Evolutionary conservation across 2,113 vertebrate genomes (phyloP).

Genomic region (Microcebus tavaratra): DNA sequence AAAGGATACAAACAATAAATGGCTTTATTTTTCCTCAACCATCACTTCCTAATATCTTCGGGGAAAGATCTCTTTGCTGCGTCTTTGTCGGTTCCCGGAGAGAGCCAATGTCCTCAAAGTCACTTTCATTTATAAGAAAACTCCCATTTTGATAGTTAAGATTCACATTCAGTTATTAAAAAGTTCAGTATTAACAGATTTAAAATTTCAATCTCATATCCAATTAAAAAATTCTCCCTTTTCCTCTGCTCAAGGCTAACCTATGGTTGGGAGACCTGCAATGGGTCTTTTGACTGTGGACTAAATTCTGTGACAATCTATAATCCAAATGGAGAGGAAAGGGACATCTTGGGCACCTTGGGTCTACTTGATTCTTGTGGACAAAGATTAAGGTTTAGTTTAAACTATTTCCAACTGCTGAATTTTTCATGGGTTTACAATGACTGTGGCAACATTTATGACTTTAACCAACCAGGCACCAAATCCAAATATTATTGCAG

Average conservation of each 20-base stretch:
- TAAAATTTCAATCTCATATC: conserved; percentile 37
- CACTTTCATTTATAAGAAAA: background rate
- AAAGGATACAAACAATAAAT: background rate
- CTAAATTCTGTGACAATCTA: background rate
- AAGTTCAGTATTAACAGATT: background rate
- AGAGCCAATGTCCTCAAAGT: background rate
- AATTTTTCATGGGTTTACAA: conserved; percentile 26
- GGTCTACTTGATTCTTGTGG: background rate
- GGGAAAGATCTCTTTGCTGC: background rate
- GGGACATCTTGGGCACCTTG: background rate
- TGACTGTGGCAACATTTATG: background rate
- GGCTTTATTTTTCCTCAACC: background rate
- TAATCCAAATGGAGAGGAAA: background rate
- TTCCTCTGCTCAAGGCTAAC: background rate
- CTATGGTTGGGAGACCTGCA: background rate
- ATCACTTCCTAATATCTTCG: background rate
- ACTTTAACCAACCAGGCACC: conserved; percentile 40
- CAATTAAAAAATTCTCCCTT: background rate
- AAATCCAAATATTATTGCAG: conserved; percentile 67
- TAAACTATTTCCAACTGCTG: background rate
- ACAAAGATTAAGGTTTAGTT: background rate
- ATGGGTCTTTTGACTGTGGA: background rate
- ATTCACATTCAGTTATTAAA: conserved; percentile 1
- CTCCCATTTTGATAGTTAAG: conserved; percentile 7
- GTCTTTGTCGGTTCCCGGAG: background rate